phyloP scores from a whole-genome alignment of 2,797 vertebrate species.

The Synaphobranchus kaupii region DNA sequence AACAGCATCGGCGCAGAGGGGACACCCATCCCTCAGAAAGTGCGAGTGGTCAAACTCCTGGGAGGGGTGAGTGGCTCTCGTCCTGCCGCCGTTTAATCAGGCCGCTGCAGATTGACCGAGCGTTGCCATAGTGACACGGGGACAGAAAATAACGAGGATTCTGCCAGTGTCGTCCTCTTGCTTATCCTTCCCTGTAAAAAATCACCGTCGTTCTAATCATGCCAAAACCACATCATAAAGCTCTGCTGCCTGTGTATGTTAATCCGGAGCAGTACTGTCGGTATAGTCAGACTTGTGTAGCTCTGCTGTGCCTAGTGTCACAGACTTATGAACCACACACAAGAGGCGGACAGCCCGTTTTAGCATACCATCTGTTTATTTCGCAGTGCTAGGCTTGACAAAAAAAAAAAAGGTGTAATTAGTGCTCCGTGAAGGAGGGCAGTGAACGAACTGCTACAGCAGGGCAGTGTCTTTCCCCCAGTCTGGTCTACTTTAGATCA shows the following conservation, averaged over 20 bases:
- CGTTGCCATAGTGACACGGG: neutral
- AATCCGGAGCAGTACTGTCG: neutral
- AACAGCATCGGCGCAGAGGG: conserved; percentile 73
- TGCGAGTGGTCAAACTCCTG: conserved; percentile 91
- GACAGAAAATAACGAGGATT: neutral
- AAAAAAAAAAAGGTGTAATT: neutral
- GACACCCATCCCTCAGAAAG: conserved; percentile 86
- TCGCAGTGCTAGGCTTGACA: too few relatives aligned
- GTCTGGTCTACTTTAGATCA: too few relatives aligned
- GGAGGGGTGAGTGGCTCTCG: conserved; percentile 83
- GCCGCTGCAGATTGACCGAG: neutral
- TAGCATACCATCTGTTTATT: neutral
- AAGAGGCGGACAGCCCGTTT: too few relatives aligned
- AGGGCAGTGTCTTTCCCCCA: neutral
- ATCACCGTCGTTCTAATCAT: neutral
- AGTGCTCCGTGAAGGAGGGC: neutral
- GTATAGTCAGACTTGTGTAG: neutral
- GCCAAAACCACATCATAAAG: neutral
- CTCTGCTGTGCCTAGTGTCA: neutral
- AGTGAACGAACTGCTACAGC: neutral
- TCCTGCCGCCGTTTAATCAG: neutral
- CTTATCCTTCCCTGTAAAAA: neutral
- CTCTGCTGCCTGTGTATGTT: neutral
- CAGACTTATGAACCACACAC: neutral
- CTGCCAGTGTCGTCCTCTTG: neutral